phyloP scores from a whole-genome alignment of 2,888 invertebrate species.

The Schrankia costaestrigalis region DNA sequence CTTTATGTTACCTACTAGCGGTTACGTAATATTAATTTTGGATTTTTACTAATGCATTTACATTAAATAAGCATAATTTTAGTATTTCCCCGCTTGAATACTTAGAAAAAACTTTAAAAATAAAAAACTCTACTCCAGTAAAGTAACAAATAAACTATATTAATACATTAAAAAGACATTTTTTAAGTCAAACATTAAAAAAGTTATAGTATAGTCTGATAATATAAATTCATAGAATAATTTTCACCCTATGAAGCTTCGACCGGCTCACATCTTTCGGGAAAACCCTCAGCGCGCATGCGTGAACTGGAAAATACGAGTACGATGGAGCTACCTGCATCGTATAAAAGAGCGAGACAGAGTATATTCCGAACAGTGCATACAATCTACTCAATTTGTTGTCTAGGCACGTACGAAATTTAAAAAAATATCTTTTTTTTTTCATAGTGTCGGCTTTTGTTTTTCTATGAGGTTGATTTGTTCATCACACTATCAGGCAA shows the following conservation, averaged over 20 bases:
- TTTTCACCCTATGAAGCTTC: slow-evolving; percentile 64
- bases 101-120: not conserved
- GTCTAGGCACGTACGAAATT: slow-evolving; percentile 64
- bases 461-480: not conserved
- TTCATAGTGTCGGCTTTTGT: slow-evolving; percentile 7
- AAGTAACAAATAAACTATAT: not conserved
- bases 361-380: slow-evolving; percentile 47
- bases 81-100: not conserved
- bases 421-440: slow-evolving; percentile 35
- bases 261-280: slow-evolving; percentile 60
- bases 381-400: slow-evolving; percentile 64
- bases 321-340: slow-evolving; percentile 36
- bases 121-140: not conserved
- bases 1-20: slow-evolving; percentile 18
- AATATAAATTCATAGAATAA: slow-evolving; percentile 23
- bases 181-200: not conserved
- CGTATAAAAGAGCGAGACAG: slow-evolving; percentile 43
- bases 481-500: not conserved
- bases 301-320: slow-evolving; percentile 62
- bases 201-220: slow-evolving; percentile 3
- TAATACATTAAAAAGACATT: not conserved
- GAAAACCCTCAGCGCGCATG: slow-evolving; percentile 64
- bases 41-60: not conserved
- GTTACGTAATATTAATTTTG: not conserved
- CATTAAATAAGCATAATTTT: not conserved